phyloP scores from a whole-genome alignment of 2,888 invertebrate genomes.

The Tubulanus polymorphus region DNA sequence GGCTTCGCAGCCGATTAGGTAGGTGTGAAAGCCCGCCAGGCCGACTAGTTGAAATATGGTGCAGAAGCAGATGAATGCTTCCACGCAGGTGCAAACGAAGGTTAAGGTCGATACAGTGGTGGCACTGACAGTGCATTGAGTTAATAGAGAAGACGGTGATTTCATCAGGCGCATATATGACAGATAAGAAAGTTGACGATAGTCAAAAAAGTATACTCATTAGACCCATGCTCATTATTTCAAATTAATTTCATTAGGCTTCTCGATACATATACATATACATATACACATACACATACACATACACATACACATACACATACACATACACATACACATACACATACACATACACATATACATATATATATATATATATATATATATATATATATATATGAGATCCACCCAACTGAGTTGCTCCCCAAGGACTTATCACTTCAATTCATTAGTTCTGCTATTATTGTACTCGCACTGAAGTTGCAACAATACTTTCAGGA shows the following conservation, averaged over 20 bases:
- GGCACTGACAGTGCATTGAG: too few relatives aligned
- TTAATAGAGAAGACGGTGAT: too few relatives aligned
- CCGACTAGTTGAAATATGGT: constrained; percentile 61
- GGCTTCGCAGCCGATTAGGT: constrained; percentile 86
- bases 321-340: constrained; percentile 1
- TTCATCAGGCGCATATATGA: too few relatives aligned
- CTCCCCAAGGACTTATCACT: not conserved
- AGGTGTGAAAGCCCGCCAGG: constrained; percentile 97
- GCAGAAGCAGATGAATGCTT: not conserved
- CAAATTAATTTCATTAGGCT: too few relatives aligned
- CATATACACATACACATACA: constrained; percentile 1
- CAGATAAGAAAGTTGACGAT: too few relatives aligned
- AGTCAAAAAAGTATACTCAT: too few relatives aligned
- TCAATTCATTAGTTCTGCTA: too few relatives aligned
- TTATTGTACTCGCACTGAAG: too few relatives aligned
- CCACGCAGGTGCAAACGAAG: not conserved
- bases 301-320: constrained; percentile 4
- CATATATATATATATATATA: constrained; percentile 6
- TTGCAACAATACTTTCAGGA: too few relatives aligned
- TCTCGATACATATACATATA: not conserved
- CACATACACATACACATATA: constrained; percentile 3
- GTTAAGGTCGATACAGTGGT: constrained; percentile 2
- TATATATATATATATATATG: not conserved
- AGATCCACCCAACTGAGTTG: not conserved
- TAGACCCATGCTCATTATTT: too few relatives aligned